Base-by-base conservation (phyloP, 2,113 vertebrate genomes). In the Corythornis vintsioides region DNA sequence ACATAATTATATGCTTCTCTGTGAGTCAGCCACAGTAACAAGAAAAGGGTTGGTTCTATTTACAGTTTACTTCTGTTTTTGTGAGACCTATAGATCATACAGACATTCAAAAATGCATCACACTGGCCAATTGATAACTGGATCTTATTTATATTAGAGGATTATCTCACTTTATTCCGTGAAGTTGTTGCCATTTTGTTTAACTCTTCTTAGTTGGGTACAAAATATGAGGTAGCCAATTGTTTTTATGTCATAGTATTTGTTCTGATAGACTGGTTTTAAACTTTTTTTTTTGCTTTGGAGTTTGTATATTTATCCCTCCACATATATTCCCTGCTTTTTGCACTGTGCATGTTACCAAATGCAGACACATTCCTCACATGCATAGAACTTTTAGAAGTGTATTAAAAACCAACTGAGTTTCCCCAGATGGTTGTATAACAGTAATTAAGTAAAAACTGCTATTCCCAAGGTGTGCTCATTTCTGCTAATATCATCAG, bases 361-460 rank as follows among this genome's bases (percentile, higher is more conserved):
- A 43, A 43, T 42, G 29, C 33, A 52, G 66, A 61, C 70, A 38
- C 43, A 67, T 69, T 78, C 75, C 43, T 84, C 13, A 60, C 43
- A 61, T 40, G 70, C 66, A 61, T 19, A 61, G 53, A 75, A 89
- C 70, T 75, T 91, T 84, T 26, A 72, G 48, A 79, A 87, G 70
- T 72, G 61, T 72, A 91, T 93, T 93, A 89, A 90, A 89, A 96
- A 38, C 53, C 83, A 93, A 56, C 57, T 10, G 57, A 92, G 16
- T 57, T 92, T 84, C 63, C 93, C 91, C 95, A 93, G 87, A 77
- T 94, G 87, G 78, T 78, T 0, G 0, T 31, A 45, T 4, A 94
- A 84, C 71, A 86, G 87, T 91, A 91, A 92, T 89, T 92, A 95
- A 93, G 81, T 25, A 69, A 95, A 96, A 95, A 84, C 35, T 84